Percentiles rank a stretch among this genome's conserved stretches.
Evolutionary conservation across 1,140 invertebrate species (phyloP).

Genomic region (Eumeta japonica): DNA sequence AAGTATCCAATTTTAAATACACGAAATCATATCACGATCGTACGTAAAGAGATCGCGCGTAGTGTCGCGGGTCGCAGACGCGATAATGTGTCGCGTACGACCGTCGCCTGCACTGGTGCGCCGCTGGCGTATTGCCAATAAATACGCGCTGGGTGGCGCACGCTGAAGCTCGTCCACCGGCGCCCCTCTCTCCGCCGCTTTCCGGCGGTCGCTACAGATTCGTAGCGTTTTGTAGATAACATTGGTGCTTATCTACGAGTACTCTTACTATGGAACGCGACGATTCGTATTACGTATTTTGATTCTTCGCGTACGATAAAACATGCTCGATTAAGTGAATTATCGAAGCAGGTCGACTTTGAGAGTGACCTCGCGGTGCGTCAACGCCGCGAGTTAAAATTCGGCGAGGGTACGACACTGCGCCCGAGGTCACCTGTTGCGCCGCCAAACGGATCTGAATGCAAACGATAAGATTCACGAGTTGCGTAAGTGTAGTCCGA

Average conservation of each 20-base stretch:
- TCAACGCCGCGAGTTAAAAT: constrained; percentile 29
- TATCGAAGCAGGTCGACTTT: constrained; percentile 13
- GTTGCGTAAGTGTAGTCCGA: constrained; percentile 51
- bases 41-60: constrained; percentile 17
- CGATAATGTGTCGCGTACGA: constrained; percentile 41
- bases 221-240: constrained; percentile 39
- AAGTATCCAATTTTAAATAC: constrained; percentile 21
- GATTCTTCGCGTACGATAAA: constrained; percentile 25
- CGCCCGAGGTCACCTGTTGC: constrained; percentile 37
- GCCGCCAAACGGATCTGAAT: constrained; percentile 20
- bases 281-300: too few species aligned
- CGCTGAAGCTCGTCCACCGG: constrained; percentile 31
- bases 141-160: constrained; percentile 46
- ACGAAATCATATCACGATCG: constrained; percentile 30
- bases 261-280: too few species aligned
- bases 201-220: constrained; percentile 24
- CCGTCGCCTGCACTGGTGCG: constrained; percentile 45
- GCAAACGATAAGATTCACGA: constrained; percentile 53
- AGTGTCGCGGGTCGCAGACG: constrained; percentile 18
- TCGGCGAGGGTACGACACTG: constrained; percentile 42
- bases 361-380: constrained; percentile 22
- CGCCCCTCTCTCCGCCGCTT: constrained; percentile 44
- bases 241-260: too few species aligned
- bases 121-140: constrained; percentile 50
- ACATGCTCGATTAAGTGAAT: constrained; percentile 1